Evolutionary conservation across 2,113 vertebrate genomes (phyloP), one percentile per base, ranked within the genome.

Genomic region (Planiliza haematocheilus): DNA sequence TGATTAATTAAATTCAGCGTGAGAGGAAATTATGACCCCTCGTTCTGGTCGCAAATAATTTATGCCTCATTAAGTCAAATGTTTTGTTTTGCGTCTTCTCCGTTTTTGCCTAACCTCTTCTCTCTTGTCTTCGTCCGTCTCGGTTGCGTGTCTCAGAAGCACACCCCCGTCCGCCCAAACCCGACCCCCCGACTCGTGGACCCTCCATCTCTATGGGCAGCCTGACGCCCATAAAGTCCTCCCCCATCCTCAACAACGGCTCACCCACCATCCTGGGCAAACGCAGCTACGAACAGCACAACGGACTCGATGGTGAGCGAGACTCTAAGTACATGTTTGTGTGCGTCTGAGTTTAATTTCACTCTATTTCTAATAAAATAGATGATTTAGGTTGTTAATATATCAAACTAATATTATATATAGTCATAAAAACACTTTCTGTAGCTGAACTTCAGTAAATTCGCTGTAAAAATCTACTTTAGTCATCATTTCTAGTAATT

Each of bases 201-300:
- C 78, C 87, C 38, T 93, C 95, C 56, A 94, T 96, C 64, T 95
- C 95, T 56, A 95, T 94, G 37, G 94, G 91, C 77, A 94, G 88
- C 86, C 93, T 97, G 93, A 95, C 96, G 30, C 97, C 96, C 66
- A 95, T 97, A 43, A 98, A 98, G 85, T 90, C 96, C 14, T 91
- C 95, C 0, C 95, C 97, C 36, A 96, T 98, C 86, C 96, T 99
- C 87, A 99, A 97, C 92, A 97, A 95, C n/a, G 96, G 98, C 78
- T 99, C 97, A 0, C 97, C 97, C 52, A 98, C 97, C 87, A 99
- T 99, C 89, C 92, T 99, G 82, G 97, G 98, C 74, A 99, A 99
- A 75, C 95, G 98, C 82, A 94, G 91, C 92, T 99, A 99, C 0
- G 98, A 99, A 48, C 97, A 98, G 84, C 97, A 98, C 94, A 99